Percentiles rank a stretch among this genome's conserved stretches.
phyloP scores from a whole-genome alignment of 2,797 vertebrate species.

The Danio kyathit region DNA sequence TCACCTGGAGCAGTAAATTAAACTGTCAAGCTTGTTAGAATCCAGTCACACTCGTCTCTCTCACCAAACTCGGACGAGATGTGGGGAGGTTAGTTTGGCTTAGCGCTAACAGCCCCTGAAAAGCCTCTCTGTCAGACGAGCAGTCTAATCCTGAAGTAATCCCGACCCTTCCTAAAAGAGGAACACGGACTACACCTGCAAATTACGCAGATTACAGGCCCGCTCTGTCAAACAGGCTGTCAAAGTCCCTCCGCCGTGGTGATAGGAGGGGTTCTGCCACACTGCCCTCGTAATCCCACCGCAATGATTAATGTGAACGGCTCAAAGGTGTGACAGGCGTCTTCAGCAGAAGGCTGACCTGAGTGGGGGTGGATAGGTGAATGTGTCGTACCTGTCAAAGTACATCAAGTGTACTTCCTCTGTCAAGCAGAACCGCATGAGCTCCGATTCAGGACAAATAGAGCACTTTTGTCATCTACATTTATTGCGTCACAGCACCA shows the following conservation, averaged over 20 bases:
- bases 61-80: conserved; percentile 27
- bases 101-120: conserved; percentile 44
- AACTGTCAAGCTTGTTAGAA: conserved; percentile 54
- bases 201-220: conserved; percentile 53
- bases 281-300: conserved; percentile 58
- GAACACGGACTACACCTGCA: conserved; percentile 60
- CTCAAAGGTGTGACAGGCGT: conserved; percentile 43
- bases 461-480: conserved; percentile 17
- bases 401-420: conserved; percentile 15
- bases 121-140: conserved; percentile 41
- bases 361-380: conserved; percentile 39
- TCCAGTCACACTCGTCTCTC: conserved; percentile 48
- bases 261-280: conserved; percentile 73
- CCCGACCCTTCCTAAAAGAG: conserved; percentile 66
- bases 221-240: conserved; percentile 32
- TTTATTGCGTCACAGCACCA: conserved; percentile 20
- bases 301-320: conserved; percentile 71
- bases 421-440: conserved; percentile 22
- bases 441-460: neutral
- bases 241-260: conserved; percentile 65
- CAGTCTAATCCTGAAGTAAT: conserved; percentile 74
- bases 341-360: conserved; percentile 31
- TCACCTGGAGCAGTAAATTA: conserved; percentile 50
- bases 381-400: conserved; percentile 43
- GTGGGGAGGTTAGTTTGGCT: conserved; percentile 48